Base-by-base conservation (phyloP, 2,888 invertebrate species). In the Chromoteleia sp. region DNA sequence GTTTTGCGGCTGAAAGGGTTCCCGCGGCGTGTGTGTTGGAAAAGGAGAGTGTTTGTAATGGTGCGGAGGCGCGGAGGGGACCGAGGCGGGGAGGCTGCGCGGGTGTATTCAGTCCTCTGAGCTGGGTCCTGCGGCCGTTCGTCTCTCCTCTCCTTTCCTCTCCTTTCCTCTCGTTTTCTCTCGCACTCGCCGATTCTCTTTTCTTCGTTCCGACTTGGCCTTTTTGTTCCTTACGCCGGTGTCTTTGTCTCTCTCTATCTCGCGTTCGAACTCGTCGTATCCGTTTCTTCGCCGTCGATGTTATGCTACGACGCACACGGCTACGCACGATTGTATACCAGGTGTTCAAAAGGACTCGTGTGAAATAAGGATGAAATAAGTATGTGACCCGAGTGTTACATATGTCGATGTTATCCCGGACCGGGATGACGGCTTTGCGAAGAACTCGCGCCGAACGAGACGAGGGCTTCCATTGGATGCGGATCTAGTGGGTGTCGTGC, bases 311-410 rank as follows among this genome's bases (percentile, higher is more conserved):
- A 74, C 73, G 73, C 73, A 74, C 45, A 74, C 52, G 17, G 71
- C 36, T 43, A 54, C 59, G 61, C 67, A 61, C 17, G 21, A 48
- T 67, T 50, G 58, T 76, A 68, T 76, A 76, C 76, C 59, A 76
- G 76, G 76, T 76, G 76, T 70, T 68, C 76, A 67, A 76, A 76
- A 68, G 76, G 59, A 74, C 56, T 54, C 63, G 54, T 65, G 74
- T 63, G 74, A 74, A 74, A 74, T 54, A 61, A 61, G 41, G 30
- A 52, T n/a, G n/a, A 61, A 2, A 4, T 52, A 29, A 2, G 58
- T 30, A 17, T 58, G 48, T 48, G 48, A 36, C 25, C 52, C 25
- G 67, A 70, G 39, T 50, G 71, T 71, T 48, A 71, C 71, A 71
- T 41, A 59, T 29, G 59, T 59, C 41, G 17, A 17, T 59, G 71